Base-by-base conservation (phyloP, 2,113 vertebrate genomes). In the Leptobrachium ailaonicum region DNA sequence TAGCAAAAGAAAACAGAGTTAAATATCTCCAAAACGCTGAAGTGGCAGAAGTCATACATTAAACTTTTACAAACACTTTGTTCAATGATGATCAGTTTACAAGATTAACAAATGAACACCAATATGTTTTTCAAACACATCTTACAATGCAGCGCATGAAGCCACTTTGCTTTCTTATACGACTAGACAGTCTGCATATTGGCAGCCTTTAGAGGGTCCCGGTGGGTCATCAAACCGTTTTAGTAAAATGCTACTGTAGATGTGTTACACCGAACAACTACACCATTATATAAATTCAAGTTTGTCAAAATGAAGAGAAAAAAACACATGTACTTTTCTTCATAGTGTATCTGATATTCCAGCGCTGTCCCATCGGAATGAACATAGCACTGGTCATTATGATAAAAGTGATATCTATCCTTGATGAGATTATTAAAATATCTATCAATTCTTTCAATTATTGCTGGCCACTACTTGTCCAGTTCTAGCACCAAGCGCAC, bases 1-100 rank as follows among this genome's bases (percentile, higher is more conserved):
- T 82, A 85, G 83, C 84, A 87, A 88, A 91, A 0, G 67, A 86
- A 90, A 89, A 71, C 78, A 90, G 80, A 90, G 54, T 85, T 79
- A 88, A 85, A 84, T 86, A 85, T 88, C 81, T 82, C 77, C 56
- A 10, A 76, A 63, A 74, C 83, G 85, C 84, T 87, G 85, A 88
- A 88, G 85, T 75, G 86, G 86, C 67, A 86, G 71, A 81, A 86
- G 82, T 87, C 86, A 88, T 76, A 86, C 85, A 87, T 86, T 82
- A 78, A 70, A 86, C 71, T 75, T 85, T 73, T 54, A 45, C 58
- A 70, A 84, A 66, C 73, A 83, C 40, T 6, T 66, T 60, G 66
- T 70, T 76, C 77, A 62, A 74, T 67, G 62, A 68, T 68, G 71
- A 80, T 80, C 78, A 58, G 62, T n/a, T 80, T 80, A 73, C 77